These are phyloP conservation scores for Erebia palarica DNA, from an alignment of 2,888 invertebrate genomes.

Conservation along the genomic window DNA sequence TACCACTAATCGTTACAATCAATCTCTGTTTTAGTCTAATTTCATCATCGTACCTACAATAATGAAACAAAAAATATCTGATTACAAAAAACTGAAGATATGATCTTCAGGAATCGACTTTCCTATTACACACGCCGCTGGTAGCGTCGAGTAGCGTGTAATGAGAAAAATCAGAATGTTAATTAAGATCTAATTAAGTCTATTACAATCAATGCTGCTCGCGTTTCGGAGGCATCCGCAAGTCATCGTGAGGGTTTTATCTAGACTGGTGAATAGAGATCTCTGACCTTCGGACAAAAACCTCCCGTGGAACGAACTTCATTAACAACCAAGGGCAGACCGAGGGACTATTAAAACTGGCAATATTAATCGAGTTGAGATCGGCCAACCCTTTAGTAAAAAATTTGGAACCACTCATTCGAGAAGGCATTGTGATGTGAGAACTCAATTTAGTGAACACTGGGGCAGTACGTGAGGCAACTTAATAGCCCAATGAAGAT, in stretches of 20 bases:
- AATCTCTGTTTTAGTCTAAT: slow-evolving; percentile 60
- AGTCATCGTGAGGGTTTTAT: slow-evolving; percentile 72
- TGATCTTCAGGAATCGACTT: slow-evolving; percentile 68
- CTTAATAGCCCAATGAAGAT: slow-evolving; percentile 71
- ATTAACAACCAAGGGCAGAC: slow-evolving; percentile 38
- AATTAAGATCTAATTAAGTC: slow-evolving; percentile 82
- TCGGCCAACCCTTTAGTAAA: slow-evolving; percentile 80
- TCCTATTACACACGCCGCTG: slow-evolving; percentile 72
- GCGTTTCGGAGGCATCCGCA: slow-evolving; percentile 77
- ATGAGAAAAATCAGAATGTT: slow-evolving; percentile 81
- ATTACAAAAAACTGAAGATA: slow-evolving; percentile 68
- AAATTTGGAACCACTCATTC: slow-evolving; percentile 75
- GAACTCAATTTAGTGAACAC: slow-evolving; percentile 78
- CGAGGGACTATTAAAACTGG: slow-evolving; percentile 56
- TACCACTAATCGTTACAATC: slow-evolving; percentile 45
- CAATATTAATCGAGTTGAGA: slow-evolving; percentile 77
- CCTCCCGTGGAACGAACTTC: slow-evolving; percentile 42
- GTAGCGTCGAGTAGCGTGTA: slow-evolving; percentile 80
- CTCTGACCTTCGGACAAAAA: slow-evolving; percentile 58
- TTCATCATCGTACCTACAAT: slow-evolving; percentile 51
- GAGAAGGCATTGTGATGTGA: slow-evolving; percentile 76
- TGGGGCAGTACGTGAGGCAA: slow-evolving; percentile 63
- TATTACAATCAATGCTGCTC: slow-evolving; percentile 82
- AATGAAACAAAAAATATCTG: slow-evolving; percentile 55
- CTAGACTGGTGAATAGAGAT: slow-evolving; percentile 55